These are phyloP conservation scores for Stigmatopora argus DNA, from an alignment of 2,113 vertebrate species.

Conservation along the genomic window DNA sequence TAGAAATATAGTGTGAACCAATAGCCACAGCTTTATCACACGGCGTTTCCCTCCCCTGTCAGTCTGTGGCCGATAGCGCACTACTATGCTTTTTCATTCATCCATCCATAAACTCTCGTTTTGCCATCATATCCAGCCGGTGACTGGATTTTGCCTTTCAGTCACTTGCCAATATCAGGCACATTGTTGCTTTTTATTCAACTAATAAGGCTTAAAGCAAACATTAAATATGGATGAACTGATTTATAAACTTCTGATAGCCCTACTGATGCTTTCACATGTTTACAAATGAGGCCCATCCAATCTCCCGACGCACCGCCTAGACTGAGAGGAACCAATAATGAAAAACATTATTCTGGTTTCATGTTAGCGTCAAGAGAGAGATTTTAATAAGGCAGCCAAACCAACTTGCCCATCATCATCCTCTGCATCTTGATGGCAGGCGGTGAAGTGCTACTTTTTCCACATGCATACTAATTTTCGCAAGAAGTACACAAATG, in stretches of 20 bases:
- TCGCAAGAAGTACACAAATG: conserved; percentile 11
- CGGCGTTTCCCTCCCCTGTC: conserved; percentile 20
- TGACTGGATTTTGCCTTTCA: neutral
- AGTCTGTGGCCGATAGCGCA: conserved; percentile 19
- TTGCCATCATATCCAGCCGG: no score
- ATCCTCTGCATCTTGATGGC: conserved; percentile 8
- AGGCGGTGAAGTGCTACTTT: neutral
- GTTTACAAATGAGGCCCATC: conserved; percentile 11
- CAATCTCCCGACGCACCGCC: conserved; percentile 20
- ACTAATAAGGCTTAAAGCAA: neutral
- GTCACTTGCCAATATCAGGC: neutral
- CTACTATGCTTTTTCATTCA: neutral
- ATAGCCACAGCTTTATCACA: conserved; percentile 35
- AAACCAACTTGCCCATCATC: conserved; percentile 11
- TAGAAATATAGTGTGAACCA: conserved; percentile 47
- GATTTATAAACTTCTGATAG: conserved; percentile 5
- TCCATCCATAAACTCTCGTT: neutral
- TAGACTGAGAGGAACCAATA: conserved; percentile 13
- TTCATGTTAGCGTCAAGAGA: conserved; percentile 9
- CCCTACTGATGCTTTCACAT: conserved; percentile 8
- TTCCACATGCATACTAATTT: conserved; percentile 22
- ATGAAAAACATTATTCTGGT: neutral
- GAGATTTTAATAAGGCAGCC: conserved; percentile 9
- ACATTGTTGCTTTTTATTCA: neutral
- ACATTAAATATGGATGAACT: conserved; percentile 19